Conservation (phyloP, 92 coral and sea anemone species). For the Scolanthus callimorphus region DNA sequence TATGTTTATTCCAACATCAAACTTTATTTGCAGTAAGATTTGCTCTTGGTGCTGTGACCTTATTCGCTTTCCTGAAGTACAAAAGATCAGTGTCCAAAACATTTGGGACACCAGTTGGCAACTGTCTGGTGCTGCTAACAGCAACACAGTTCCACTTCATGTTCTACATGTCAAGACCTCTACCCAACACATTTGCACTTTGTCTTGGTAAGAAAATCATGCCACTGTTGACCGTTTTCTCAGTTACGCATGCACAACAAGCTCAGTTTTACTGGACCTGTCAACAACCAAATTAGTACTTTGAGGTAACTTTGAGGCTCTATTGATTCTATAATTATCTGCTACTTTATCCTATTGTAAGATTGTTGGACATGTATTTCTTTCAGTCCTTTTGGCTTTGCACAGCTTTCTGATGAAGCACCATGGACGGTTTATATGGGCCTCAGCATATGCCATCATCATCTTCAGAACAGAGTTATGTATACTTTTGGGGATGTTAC, state of each 20-base stretch:
- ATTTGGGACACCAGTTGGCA: conserved; percentile 79
- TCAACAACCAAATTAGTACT: too few relatives aligned
- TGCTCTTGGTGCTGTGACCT: conserved; percentile 59
- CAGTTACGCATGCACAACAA: too few relatives aligned
- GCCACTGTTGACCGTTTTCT: too few relatives aligned
- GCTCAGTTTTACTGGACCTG: too few relatives aligned
- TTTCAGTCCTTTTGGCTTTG: conserved; percentile 57
- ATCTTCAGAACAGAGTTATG: conserved; percentile 89
- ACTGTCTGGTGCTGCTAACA: conserved; percentile 52
- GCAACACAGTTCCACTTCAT: conserved; percentile 86
- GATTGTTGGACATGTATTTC: neutral
- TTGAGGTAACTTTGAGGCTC: too few relatives aligned
- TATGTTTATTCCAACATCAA: neutral
- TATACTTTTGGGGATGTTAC: conserved; percentile 69
- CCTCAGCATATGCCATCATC: conserved; percentile 83
- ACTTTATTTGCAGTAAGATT: conserved; percentile 64
- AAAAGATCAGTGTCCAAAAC: conserved; percentile 65
- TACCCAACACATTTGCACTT: conserved; percentile 94
- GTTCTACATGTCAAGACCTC: conserved; percentile 88
- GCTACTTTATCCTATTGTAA: too few relatives aligned
- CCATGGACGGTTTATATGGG: conserved; percentile 77
- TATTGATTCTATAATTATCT: too few relatives aligned
- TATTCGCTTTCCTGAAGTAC: conserved; percentile 58
- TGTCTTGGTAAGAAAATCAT: conserved; percentile 86
- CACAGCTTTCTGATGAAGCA: conserved; percentile 66